Base-by-base conservation (phyloP, 2,113 vertebrate species). In the Macquaria ambigua region DNA sequence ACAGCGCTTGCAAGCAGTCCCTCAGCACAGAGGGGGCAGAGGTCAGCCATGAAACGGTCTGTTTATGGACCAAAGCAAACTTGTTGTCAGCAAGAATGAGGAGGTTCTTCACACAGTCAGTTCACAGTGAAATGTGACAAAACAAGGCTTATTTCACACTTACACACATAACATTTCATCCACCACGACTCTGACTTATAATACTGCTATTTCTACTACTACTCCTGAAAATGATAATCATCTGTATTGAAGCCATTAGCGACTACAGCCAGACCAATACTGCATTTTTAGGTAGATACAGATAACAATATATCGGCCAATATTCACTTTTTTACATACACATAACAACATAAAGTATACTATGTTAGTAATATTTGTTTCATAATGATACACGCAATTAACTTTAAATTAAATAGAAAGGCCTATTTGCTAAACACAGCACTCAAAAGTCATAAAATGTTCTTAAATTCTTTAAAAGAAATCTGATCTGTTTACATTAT, bases 31-130 rank as follows among this genome's bases (percentile, higher is more conserved):
- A 92, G 67, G 92, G 93, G 46, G 84, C 92, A 74, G 87, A 89
- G 71, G 90, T 81, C 83, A 94, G 87, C 89, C 89, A 93, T 0
- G 80, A 93, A n/a, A 90, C 81, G 0, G 87, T 76, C 88, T 92
- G 85, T 80, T 81, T 25, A 79, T 28, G 7, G 48, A 63, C n/a
- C 55, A 62, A 28, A 48, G 9, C 8, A 41, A 31, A 64, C 4
- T 1, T 23, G 25, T 79, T 23, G 25, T 79, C 48, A 80, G 66
- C 31, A 53, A 63, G 37, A 69, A 80, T 20, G n/a, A 69, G 55
- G 11, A 6, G 20, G 16, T 28, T 28, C 15, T 58, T 6, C 1
- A 0, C 8, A 58, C 8, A 58, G 34, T 71, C 67, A 25, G 14
- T 4, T 20, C 14, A 66, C 16, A 52, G 21, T 58, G 39, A 20